Evolutionary conservation across 2,113 vertebrate species (phyloP).

Genomic region (Tautogolabrus adspersus): DNA sequence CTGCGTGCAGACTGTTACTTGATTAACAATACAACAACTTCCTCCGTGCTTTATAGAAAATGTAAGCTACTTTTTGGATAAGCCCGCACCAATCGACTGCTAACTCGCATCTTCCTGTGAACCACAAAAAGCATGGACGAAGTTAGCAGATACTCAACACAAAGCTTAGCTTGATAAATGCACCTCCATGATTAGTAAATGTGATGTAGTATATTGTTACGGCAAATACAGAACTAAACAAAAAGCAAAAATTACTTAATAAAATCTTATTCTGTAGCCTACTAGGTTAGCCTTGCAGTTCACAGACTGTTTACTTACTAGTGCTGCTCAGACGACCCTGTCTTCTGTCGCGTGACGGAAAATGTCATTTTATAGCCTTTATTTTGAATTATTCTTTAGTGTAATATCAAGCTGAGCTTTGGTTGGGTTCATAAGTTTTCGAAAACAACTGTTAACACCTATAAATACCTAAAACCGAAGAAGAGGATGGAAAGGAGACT

Average conservation of each 20-base stretch:
- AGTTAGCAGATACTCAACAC: background rate
- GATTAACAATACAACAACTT: background rate
- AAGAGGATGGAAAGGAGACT: background rate
- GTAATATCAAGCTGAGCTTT: background rate
- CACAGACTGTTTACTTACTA: conserved; percentile 41
- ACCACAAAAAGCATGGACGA: background rate
- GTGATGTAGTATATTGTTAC: background rate
- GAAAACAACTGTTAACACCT: background rate
- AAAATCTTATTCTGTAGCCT: background rate
- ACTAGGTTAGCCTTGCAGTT: conserved; percentile 32
- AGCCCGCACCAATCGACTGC: background rate
- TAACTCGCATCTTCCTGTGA: background rate
- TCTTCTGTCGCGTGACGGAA: background rate
- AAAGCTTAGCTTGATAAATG: background rate
- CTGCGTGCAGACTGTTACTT: background rate
- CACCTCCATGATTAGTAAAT: background rate
- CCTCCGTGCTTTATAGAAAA: background rate
- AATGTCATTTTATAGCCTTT: rapidly evolving
- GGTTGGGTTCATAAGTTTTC: background rate
- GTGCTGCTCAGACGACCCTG: background rate
- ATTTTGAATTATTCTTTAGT: rapidly evolving
- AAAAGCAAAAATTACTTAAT: background rate
- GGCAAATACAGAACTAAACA: background rate
- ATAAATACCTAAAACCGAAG: background rate
- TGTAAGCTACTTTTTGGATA: background rate